phyloP scores from a whole-genome alignment of 1,140 invertebrate genomes.

The Caerostris darwini region DNA sequence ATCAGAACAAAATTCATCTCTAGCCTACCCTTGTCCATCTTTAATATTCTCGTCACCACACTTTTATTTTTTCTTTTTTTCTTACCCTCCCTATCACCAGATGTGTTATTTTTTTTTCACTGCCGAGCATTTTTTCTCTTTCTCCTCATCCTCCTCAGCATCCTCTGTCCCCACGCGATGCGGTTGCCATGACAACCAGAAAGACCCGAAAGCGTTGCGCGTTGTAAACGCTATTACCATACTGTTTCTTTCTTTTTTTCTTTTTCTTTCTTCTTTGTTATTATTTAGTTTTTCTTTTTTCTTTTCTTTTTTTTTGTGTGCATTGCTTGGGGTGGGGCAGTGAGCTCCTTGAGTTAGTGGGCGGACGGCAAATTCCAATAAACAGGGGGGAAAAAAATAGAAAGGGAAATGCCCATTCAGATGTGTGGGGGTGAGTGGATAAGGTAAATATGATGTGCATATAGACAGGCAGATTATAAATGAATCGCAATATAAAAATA shows the following conservation, averaged over 20 bases:
- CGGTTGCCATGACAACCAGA: slow-evolving; percentile 23
- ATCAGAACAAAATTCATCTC: slow-evolving; percentile 69
- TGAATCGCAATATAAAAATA: too few relatives aligned
- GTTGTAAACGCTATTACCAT: slow-evolving; percentile 74
- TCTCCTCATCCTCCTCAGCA: not conserved
- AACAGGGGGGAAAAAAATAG: slow-evolving; percentile 27
- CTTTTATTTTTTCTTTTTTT: not conserved
- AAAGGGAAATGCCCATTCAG: slow-evolving; percentile 42
- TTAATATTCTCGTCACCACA: slow-evolving; percentile 65
- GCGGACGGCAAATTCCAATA: slow-evolving; percentile 61
- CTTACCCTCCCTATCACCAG: not conserved
- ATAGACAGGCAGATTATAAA: not conserved
- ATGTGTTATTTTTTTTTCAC: slow-evolving; percentile 59
- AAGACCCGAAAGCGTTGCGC: slow-evolving; percentile 43
- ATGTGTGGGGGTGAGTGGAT: slow-evolving; percentile 11
- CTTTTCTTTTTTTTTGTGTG: slow-evolving; percentile 39
- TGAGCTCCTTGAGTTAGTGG: not conserved
- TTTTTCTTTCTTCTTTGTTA: not conserved
- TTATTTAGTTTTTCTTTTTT: slow-evolving; percentile 35
- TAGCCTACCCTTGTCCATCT: slow-evolving; percentile 5
- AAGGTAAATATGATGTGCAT: slow-evolving; percentile 35
- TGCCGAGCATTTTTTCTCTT: slow-evolving; percentile 35
- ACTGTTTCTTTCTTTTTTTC: slow-evolving; percentile 28
- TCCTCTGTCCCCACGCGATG: slow-evolving; percentile 55
- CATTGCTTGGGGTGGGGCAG: slow-evolving; percentile 59